Evolutionary conservation across 1,140 invertebrate genomes (phyloP).

Genomic region (Zelostemma sp.): DNA sequence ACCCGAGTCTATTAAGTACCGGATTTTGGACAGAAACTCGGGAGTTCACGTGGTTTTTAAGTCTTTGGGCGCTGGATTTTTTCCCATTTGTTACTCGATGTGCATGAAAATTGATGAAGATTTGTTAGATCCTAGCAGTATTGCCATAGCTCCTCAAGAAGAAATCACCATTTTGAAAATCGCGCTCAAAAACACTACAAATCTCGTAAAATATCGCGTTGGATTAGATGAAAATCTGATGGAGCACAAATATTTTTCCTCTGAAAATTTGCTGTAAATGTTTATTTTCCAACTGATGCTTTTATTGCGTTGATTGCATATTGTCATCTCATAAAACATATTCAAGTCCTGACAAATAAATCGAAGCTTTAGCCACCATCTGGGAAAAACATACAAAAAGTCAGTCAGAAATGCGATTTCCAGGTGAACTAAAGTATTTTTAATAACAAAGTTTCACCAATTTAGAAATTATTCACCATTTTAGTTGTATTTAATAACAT

Average conservation of each 20-base stretch:
- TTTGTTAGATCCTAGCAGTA: conserved; percentile 68
- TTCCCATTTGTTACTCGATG: conserved; percentile 83
- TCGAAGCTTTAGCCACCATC: too few species aligned
- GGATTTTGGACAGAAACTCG: conserved; percentile 67
- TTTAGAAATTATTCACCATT: too few species aligned
- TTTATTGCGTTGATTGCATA: too few species aligned
- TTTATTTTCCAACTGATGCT: not conserved
- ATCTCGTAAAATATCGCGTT: conserved; percentile 70
- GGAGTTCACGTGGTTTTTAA: conserved; percentile 79
- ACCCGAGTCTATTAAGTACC: conserved; percentile 76
- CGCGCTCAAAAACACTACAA: conserved; percentile 68
- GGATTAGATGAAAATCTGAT: conserved; percentile 74
- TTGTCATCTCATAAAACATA: too few species aligned
- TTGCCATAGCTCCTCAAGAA: conserved; percentile 80
- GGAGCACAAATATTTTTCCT: conserved; percentile 69
- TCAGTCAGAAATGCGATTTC: too few species aligned
- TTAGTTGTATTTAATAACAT: too few species aligned
- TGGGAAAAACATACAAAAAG: too few species aligned
- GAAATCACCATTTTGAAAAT: conserved; percentile 85
- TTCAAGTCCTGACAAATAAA: too few species aligned
- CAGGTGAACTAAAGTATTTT: too few species aligned
- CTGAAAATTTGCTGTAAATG: not conserved
- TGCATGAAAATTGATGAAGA: conserved; percentile 75
- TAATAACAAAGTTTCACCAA: too few species aligned
- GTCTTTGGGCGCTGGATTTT: conserved; percentile 83